Conservation (phyloP, 2,797 vertebrate species). For the Forpus xanthops region DNA sequence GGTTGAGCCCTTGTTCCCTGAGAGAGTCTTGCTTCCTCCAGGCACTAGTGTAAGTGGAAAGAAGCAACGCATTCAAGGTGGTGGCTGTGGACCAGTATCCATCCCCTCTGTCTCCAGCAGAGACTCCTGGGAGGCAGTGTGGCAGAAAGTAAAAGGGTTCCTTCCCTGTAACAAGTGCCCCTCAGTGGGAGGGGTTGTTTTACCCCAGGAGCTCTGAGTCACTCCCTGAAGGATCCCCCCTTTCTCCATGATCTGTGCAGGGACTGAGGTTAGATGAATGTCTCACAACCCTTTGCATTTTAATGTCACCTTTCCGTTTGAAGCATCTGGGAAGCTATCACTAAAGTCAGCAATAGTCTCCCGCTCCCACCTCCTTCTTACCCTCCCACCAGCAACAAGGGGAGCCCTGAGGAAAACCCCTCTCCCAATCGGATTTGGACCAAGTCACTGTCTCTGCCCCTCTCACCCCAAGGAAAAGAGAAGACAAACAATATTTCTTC, state of each 20-base stretch:
- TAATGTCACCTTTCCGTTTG: neutral
- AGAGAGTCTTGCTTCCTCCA: accelerated
- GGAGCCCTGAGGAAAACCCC: neutral
- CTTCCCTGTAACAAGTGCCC: neutral
- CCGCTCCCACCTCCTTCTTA: neutral
- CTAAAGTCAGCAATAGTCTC: neutral
- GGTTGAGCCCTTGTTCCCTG: neutral
- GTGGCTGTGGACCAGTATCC: neutral
- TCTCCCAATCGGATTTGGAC: neutral
- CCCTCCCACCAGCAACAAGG: neutral
- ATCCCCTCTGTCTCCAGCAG: neutral
- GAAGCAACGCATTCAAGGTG: neutral
- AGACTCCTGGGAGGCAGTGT: neutral
- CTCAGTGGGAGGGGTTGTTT: accelerated
- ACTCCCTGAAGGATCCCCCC: neutral
- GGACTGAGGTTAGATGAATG: neutral
- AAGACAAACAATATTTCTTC: neutral
- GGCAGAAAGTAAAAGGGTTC: neutral
- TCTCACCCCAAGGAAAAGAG: neutral
- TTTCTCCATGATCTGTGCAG: neutral
- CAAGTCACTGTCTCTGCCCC: neutral
- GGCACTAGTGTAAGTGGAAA: neutral
- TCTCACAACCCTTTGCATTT: accelerated
- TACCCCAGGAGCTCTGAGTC: neutral
- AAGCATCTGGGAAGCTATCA: neutral